Base-by-base conservation (phyloP, 2,888 invertebrate species). In the Cephus runcator region DNA sequence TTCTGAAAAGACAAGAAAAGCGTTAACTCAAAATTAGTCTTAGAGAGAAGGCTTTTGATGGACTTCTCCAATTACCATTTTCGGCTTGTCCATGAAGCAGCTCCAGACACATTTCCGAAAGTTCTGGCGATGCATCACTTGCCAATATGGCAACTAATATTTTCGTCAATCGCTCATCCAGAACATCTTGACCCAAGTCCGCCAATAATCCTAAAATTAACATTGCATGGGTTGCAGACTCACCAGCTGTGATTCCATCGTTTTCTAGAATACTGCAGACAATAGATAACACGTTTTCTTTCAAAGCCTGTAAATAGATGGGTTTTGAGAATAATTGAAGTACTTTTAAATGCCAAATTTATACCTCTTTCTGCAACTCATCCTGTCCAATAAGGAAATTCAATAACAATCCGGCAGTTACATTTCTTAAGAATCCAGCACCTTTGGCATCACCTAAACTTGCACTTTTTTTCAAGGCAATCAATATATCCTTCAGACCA, bases 351-450 rank as follows among this genome's bases (percentile, higher is more conserved):
- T 23, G 9, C 6, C 9, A 2, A 71, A 71, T 12, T 34, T 12
- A 34, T 76, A 92, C 92, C 88, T 91, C 92, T 84, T 94, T 94
- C 77, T 95, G 94, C 82, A 95, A 92, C 75, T 94, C 93, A 80
- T 94, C 94, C 84, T 96, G 96, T 30, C 95, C 96, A 81, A 96
- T 94, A 75, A 96, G 93, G 87, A 96, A 95, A 92, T 98, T 98
- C 75, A 97, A 93, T 73, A 98, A 92, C 79, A 96, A 94, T 82
- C 97, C 97, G 85, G 95, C 95, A 6, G 93, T 93, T 88, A 95
- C 94, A 90, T 94, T 94, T 85, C 95, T 90, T 91, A 95, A 92
- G 92, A 93, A 85, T 9, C 85, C 83, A n/a, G 87, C 88, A 56
- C 87, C 87, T 78, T 88, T 86, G 0, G 79, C 78, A 75, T 86